Evolutionary conservation across 2,113 vertebrate species (phyloP).

Genomic region (Cairina moschata): DNA sequence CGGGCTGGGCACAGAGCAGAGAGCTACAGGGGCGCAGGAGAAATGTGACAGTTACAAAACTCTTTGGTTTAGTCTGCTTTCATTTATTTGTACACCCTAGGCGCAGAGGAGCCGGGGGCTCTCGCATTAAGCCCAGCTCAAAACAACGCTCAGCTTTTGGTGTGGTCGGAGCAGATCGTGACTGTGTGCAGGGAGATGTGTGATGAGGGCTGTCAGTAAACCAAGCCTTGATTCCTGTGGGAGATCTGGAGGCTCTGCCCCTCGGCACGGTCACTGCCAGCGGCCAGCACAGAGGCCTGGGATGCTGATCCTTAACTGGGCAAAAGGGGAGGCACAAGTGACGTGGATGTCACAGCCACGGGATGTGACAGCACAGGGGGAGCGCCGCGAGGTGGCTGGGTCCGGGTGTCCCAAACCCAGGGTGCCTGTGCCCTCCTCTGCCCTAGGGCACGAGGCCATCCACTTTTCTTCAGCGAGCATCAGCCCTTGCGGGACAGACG

Average conservation of each 20-base stretch:
- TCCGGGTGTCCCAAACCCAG: neutral
- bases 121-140: neutral
- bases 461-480: neutral
- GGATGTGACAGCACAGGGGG: neutral
- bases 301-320: neutral
- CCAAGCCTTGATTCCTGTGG: neutral
- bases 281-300: neutral
- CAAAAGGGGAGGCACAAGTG: neutral
- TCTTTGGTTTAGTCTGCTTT: neutral
- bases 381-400: fast-evolving
- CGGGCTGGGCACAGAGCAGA: neutral
- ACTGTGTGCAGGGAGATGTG: fast-evolving
- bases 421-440: neutral
- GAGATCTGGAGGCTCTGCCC: neutral
- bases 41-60: neutral
- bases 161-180: neutral
- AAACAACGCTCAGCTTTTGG: neutral
- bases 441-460: neutral
- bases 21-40: neutral
- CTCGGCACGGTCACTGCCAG: fast-evolving
- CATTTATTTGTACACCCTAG: neutral
- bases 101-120: fast-evolving
- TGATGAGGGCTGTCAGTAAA: neutral
- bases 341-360: neutral
- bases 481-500: neutral